These are phyloP conservation scores for Cydia pomonella DNA, from an alignment of 1,140 invertebrate species.

Conservation along the genomic window DNA sequence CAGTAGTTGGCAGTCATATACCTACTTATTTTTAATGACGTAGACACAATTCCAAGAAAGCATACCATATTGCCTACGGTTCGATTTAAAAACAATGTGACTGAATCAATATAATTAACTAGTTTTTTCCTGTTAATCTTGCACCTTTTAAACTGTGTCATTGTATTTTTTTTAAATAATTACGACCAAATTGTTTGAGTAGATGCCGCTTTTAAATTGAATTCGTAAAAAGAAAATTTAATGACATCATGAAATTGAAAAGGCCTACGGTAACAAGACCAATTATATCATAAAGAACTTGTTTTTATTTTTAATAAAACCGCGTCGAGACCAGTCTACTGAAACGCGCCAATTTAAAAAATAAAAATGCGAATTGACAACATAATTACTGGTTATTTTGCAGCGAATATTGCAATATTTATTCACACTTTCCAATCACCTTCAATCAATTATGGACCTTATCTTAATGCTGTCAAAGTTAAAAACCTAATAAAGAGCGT, in stretches of 20 bases:
- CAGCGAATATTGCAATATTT: slow-evolving; percentile 32
- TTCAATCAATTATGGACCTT: slow-evolving; percentile 22
- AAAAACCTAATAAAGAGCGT: slow-evolving; percentile 1
- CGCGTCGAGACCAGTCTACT: slow-evolving; percentile 7
- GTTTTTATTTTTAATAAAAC: slow-evolving; percentile 26
- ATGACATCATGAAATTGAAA: slow-evolving; percentile 27
- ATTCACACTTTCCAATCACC: slow-evolving; percentile 18
- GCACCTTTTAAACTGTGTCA: not conserved
- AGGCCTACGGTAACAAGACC: slow-evolving; percentile 29
- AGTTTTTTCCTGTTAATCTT: not conserved
- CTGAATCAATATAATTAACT: not conserved
- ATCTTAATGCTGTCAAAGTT: not conserved
- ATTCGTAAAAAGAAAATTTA: slow-evolving; percentile 22
- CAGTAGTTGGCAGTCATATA: not conserved
- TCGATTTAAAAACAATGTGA: not conserved
- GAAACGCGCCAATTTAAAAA: slow-evolving; percentile 24
- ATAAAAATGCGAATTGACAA: slow-evolving; percentile 36
- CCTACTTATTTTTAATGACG: not conserved
- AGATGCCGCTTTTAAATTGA: slow-evolving; percentile 2
- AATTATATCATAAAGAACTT: slow-evolving; percentile 25
- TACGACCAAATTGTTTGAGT: slow-evolving; percentile 10
- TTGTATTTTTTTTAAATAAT: not conserved
- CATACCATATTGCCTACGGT: not conserved
- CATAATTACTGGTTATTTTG: slow-evolving; percentile 37
- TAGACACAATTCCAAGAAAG: not conserved